phyloP scores from a whole-genome alignment of 2,113 vertebrate species.

The Eira barbara region DNA sequence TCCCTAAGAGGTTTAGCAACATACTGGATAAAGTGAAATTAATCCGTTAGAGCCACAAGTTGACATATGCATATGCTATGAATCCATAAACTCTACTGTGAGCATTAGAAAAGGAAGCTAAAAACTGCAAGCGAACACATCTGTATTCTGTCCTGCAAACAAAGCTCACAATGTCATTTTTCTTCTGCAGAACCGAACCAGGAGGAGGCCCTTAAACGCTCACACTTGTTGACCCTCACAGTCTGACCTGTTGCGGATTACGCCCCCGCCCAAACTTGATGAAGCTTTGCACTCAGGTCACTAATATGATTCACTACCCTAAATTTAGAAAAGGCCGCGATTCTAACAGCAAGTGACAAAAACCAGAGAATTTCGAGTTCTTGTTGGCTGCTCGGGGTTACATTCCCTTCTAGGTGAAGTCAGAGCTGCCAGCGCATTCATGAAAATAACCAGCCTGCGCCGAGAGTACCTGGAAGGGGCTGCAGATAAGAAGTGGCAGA shows the following conservation, averaged over 20 bases:
- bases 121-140: slow-evolving; percentile 38
- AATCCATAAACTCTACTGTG: slow-evolving; percentile 2
- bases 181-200: not conserved
- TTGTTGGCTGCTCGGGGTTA: slow-evolving; percentile 32
- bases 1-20: slow-evolving; percentile 60
- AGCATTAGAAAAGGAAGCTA: slow-evolving; percentile 53
- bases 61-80: slow-evolving; percentile 49
- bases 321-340: slow-evolving; percentile 56
- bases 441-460: slow-evolving; percentile 47
- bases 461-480: not conserved
- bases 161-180: slow-evolving; percentile 36
- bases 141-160: slow-evolving; percentile 43
- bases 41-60: slow-evolving; percentile 68
- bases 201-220: not conserved
- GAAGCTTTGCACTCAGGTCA: slow-evolving; percentile 38
- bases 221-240: slow-evolving; percentile 38
- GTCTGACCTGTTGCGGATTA: not conserved
- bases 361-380: slow-evolving; percentile 51
- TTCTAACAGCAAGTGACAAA: slow-evolving; percentile 62
- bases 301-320: not conserved
- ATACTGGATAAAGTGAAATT: slow-evolving; percentile 67
- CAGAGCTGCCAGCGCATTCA: slow-evolving; percentile 27
- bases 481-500: slow-evolving; percentile 32
- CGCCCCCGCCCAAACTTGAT: not conserved
- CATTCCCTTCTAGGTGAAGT: slow-evolving; percentile 37